phyloP scores from a whole-genome alignment of 1,140 invertebrate genomes.

The Ceratitis capitata region DNA sequence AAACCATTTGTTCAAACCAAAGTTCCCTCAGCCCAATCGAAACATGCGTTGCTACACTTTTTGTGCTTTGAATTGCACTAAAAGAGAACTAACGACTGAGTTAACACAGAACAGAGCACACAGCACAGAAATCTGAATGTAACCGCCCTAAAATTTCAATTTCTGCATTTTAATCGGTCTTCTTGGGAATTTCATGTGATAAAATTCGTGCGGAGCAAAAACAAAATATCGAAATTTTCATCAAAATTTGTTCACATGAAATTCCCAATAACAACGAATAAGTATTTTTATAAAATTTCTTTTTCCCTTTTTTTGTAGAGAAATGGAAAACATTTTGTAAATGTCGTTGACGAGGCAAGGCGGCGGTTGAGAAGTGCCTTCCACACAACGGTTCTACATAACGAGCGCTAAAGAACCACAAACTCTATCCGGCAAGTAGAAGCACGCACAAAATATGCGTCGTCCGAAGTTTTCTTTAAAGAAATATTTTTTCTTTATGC shows the following conservation, averaged over 20 bases:
- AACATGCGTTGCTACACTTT: too few relatives aligned
- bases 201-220: too few relatives aligned
- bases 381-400: background rate
- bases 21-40: too few relatives aligned
- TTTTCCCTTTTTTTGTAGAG: background rate
- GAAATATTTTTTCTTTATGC: constrained; percentile 63
- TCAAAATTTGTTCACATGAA: too few relatives aligned
- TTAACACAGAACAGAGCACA: too few relatives aligned
- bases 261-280: too few relatives aligned
- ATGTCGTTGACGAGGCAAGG: constrained; percentile 16
- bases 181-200: too few relatives aligned
- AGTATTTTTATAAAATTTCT: too few relatives aligned
- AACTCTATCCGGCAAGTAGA: background rate
- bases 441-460: constrained; percentile 49
- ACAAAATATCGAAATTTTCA: too few relatives aligned
- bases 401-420: background rate
- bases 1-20: background rate
- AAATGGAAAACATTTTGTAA: constrained; percentile 15
- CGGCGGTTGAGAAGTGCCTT: constrained; percentile 29
- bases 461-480: constrained; percentile 63
- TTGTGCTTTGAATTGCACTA: too few relatives aligned
- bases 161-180: background rate
- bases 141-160: background rate
- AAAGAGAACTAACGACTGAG: background rate
- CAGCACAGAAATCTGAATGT: background rate